Conservation (phyloP, 2,797 vertebrate genomes). For the Oreortyx pictus region DNA sequence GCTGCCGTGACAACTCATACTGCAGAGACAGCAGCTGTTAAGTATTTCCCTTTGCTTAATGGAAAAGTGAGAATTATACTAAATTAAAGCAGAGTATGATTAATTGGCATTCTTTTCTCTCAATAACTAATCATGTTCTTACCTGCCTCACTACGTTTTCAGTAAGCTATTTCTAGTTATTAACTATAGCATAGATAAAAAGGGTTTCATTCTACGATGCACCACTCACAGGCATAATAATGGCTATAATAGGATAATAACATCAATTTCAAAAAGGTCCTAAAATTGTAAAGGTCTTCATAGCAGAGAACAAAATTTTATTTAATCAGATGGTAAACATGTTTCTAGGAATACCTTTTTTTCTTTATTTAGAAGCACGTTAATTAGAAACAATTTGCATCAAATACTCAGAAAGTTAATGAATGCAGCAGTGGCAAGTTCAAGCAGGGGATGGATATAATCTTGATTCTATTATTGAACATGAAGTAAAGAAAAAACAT, state of each 20-base stretch:
- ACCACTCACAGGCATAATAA: neutral
- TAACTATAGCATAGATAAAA: neutral
- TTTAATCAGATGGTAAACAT: neutral
- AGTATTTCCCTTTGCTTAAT: neutral
- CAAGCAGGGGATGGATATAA: neutral
- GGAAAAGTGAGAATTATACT: neutral
- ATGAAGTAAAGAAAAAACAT: neutral
- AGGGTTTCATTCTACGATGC: neutral
- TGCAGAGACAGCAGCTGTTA: neutral
- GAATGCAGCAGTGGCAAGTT: conserved; percentile 4
- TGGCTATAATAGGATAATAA: neutral
- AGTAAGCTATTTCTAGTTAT: neutral
- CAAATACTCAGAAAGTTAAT: conserved; percentile 39
- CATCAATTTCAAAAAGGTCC: neutral
- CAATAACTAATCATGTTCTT: neutral
- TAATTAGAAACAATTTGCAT: conserved; percentile 49
- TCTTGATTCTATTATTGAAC: conserved; percentile 13
- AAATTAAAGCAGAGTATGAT: neutral
- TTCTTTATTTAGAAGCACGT: neutral
- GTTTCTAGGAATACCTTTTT: neutral
- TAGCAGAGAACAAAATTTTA: neutral
- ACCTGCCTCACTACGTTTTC: neutral
- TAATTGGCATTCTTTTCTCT: neutral
- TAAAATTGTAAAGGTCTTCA: neutral
- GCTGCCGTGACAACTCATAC: neutral